phyloP scores from a whole-genome alignment of 2,888 invertebrate genomes.

The Lymantria monacha region DNA sequence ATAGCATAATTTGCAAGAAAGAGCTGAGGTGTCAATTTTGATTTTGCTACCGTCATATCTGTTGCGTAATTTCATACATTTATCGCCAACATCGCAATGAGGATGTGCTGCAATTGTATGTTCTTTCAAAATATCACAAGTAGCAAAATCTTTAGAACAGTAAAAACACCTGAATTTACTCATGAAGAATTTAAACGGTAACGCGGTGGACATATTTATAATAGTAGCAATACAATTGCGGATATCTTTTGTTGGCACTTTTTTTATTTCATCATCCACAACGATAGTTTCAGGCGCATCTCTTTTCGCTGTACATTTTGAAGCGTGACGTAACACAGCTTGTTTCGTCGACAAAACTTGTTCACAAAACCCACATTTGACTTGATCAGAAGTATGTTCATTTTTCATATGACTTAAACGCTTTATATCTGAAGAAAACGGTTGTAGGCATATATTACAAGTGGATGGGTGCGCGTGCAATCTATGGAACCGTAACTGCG shows the following conservation, averaged over 20 bases:
- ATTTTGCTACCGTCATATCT: conserved; percentile 55
- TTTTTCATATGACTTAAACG: conserved; percentile 58
- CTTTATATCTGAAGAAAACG: conserved; percentile 49
- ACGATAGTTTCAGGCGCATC: conserved; percentile 21
- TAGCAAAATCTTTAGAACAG: conserved; percentile 59
- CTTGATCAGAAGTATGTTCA: conserved; percentile 44
- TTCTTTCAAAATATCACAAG: conserved; percentile 54
- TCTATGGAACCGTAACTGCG: conserved; percentile 50
- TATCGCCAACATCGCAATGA: conserved; percentile 53
- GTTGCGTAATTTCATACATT: conserved; percentile 56
- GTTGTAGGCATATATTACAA: conserved; percentile 61
- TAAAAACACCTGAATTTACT: conserved; percentile 67
- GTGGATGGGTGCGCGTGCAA: conserved; percentile 49
- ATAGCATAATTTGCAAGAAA: conserved; percentile 58
- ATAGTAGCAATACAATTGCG: conserved; percentile 55
- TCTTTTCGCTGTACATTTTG: conserved; percentile 42
- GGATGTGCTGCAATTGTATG: conserved; percentile 60
- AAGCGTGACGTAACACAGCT: conserved; percentile 54
- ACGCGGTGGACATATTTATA: conserved; percentile 61
- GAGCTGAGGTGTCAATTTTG: conserved; percentile 56
- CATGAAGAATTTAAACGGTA: conserved; percentile 66
- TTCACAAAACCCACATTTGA: conserved; percentile 55
- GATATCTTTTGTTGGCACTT: conserved; percentile 46
- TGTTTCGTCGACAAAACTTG: conserved; percentile 54
- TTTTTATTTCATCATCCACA: conserved; percentile 38